phyloP scores from a whole-genome alignment of 1,140 invertebrate species.

The Cotesia typhae region DNA sequence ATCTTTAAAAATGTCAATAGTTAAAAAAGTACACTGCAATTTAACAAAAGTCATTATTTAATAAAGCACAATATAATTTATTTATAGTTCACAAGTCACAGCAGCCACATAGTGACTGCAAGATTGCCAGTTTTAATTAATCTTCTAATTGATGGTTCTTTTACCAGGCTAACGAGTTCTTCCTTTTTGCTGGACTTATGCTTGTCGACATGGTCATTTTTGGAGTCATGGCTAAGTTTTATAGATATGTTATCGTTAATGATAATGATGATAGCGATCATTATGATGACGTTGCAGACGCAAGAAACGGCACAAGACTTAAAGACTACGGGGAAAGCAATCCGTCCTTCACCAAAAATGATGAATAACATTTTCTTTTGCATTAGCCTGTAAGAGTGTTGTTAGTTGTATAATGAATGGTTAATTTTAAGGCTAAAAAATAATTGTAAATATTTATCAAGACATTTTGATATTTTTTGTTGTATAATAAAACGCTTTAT shows the following conservation, averaged over 20 bases:
- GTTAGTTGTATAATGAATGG: too few species aligned
- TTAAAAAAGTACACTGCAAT: too few species aligned
- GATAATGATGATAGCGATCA: slow-evolving; percentile 38
- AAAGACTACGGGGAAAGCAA: slow-evolving; percentile 42
- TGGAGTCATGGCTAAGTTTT: slow-evolving; percentile 76
- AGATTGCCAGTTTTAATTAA: too few species aligned
- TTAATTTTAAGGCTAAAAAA: too few species aligned
- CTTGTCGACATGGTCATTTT: slow-evolving; percentile 83
- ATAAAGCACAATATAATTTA: too few species aligned
- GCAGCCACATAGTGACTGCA: too few species aligned
- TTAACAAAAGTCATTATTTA: too few species aligned
- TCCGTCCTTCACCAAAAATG: slow-evolving; percentile 41
- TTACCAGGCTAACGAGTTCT: slow-evolving; percentile 84
- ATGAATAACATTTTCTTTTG: slow-evolving; percentile 1
- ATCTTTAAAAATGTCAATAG: too few species aligned
- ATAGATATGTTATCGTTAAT: slow-evolving; percentile 70
- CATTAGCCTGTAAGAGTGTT: background rate
- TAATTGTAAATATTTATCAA: too few species aligned
- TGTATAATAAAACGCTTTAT: too few species aligned
- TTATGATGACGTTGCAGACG: background rate
- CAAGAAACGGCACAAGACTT: slow-evolving; percentile 43
- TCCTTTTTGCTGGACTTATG: slow-evolving; percentile 90
- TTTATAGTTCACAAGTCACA: too few species aligned
- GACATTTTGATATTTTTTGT: too few species aligned
- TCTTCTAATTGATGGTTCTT: slow-evolving; percentile 29